phyloP scores from a whole-genome alignment of 2,113 vertebrate genomes.

The Columbina picui region DNA sequence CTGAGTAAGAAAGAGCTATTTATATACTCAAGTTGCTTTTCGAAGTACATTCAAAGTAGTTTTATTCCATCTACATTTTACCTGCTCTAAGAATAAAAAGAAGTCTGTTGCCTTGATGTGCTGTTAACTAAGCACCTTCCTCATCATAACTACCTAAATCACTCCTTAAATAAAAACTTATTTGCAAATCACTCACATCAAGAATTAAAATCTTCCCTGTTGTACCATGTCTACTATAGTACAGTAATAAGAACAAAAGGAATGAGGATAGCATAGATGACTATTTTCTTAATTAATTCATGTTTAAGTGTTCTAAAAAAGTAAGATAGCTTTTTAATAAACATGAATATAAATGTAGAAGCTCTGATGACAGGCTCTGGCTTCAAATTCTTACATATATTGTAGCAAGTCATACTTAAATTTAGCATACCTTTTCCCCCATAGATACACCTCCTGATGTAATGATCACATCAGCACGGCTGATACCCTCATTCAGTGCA shows the following conservation, averaged over 20 bases:
- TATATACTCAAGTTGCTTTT: not conserved
- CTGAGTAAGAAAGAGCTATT: not conserved
- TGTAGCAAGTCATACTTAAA: constrained; percentile 1
- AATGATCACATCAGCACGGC: constrained; percentile 99
- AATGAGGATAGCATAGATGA: not conserved
- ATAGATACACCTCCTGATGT: constrained; percentile 99
- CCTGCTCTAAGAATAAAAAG: not conserved
- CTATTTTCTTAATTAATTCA: not conserved
- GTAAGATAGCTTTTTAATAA: not conserved
- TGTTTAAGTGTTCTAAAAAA: not conserved
- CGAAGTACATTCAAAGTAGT: not conserved
- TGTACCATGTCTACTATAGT: not conserved
- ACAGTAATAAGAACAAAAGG: not conserved
- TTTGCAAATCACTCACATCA: not conserved
- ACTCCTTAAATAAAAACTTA: constrained; percentile 7
- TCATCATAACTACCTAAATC: not conserved
- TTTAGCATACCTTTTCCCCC: constrained; percentile 93
- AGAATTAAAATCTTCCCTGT: not conserved
- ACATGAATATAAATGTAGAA: not conserved
- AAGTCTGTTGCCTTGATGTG: not conserved
- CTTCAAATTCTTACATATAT: not conserved
- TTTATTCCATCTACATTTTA: not conserved
- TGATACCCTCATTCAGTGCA: constrained; percentile 99
- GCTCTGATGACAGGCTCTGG: not conserved
- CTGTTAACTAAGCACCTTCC: not conserved